A percentile compares a stretch with the other conserved stretches of the same genome.
Evolutionary conservation across 2,888 invertebrate species (phyloP).

Genomic region (Volucella inflata): DNA sequence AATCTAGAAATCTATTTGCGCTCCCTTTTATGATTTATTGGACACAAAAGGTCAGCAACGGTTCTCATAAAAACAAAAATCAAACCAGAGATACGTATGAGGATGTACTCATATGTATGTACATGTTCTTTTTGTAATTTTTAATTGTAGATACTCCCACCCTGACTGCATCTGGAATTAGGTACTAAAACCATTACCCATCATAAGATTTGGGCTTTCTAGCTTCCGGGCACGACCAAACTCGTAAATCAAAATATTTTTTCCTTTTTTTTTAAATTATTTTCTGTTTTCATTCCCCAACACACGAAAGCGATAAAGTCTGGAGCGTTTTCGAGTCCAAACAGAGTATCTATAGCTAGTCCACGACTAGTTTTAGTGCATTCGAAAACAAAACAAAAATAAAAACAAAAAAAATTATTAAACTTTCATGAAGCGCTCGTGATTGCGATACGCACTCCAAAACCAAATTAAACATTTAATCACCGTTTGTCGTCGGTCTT

Average conservation of each 20-base stretch:
- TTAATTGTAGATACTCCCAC: slow-evolving; percentile 23
- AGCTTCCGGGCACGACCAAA: slow-evolving; percentile 41
- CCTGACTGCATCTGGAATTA: not conserved
- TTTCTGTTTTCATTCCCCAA: slow-evolving; percentile 7
- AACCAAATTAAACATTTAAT: slow-evolving; percentile 50
- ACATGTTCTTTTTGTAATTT: not conserved
- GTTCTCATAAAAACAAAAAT: no score
- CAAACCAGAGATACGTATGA: no score
- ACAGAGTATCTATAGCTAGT: not conserved
- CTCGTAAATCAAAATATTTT: slow-evolving; percentile 46
- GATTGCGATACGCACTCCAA: slow-evolving; percentile 66
- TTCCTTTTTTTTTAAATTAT: not conserved
- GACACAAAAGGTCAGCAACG: slow-evolving; percentile 5
- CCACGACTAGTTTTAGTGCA: slow-evolving; percentile 36
- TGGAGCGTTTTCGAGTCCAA: not conserved
- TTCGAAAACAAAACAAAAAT: slow-evolving; percentile 9
- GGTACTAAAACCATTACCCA: not conserved
- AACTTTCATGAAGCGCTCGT: slow-evolving; percentile 31
- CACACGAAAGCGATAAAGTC: slow-evolving; percentile 17
- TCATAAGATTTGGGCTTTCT: slow-evolving; percentile 25
- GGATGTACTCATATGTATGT: no score
- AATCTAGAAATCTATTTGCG: slow-evolving; percentile 23
- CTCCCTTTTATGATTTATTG: slow-evolving; percentile 15
- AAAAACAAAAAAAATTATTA: slow-evolving; percentile 53
- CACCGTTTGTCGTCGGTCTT: slow-evolving; percentile 25